Conservation (phyloP, 2,888 invertebrate species). For the Adelphocoris suturalis region DNA sequence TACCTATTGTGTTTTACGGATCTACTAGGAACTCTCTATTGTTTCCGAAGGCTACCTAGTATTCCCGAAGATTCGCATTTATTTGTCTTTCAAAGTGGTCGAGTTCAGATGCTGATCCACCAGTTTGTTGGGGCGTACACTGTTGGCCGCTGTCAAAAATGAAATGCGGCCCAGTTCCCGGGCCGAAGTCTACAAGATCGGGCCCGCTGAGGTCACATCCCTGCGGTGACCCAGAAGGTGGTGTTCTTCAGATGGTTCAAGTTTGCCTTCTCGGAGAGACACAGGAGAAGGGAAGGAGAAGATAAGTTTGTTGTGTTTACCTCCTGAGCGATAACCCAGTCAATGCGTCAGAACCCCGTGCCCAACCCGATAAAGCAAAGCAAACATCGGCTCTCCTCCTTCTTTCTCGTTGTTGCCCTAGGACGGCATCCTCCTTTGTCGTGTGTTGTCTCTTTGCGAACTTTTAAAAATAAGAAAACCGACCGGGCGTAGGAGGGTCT, state of each 20-base stretch:
- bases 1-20: too few relatives aligned
- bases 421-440: constrained; percentile 62
- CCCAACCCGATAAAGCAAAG: constrained; percentile 59
- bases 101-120: not conserved
- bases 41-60: too few relatives aligned
- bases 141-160: constrained; percentile 4
- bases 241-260: constrained; percentile 39
- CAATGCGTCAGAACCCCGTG: constrained; percentile 66
- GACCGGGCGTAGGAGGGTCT: constrained; percentile 21
- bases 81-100: not conserved
- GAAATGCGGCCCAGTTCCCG: constrained; percentile 11
- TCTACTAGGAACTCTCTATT: too few relatives aligned
- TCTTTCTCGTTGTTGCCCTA: constrained; percentile 60
- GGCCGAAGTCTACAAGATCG: not conserved
- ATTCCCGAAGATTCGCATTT: too few relatives aligned
- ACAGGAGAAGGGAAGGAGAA: constrained; percentile 27
- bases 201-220: not conserved
- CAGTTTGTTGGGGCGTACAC: not conserved
- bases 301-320: constrained; percentile 62
- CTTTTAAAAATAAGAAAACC: constrained; percentile 45
- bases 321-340: constrained; percentile 58
- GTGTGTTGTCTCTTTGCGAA: constrained; percentile 59
- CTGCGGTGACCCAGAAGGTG: constrained; percentile 36
- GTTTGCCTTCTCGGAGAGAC: constrained; percentile 38
- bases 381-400: constrained; percentile 51